phyloP scores from a whole-genome alignment of 2,113 vertebrate species.

The Anser cygnoides region DNA sequence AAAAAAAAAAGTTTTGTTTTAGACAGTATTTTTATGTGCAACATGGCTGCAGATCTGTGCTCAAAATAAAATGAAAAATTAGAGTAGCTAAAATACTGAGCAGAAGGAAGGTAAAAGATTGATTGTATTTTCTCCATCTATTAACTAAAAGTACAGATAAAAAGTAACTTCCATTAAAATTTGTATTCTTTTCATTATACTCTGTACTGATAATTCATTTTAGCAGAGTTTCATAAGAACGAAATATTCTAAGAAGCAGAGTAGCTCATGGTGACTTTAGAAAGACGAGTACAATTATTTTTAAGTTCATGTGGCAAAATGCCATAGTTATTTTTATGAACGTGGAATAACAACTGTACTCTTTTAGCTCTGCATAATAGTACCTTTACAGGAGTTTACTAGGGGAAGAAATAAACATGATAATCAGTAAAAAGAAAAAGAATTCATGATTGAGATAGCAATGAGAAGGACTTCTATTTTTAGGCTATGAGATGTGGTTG shows the following conservation, averaged over 20 bases:
- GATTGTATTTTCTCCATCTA: background rate
- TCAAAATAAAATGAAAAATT: background rate
- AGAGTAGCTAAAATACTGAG: background rate
- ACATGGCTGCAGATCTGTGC: background rate
- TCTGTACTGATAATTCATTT: background rate
- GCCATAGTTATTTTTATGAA: background rate
- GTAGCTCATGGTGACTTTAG: background rate
- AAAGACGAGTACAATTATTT: background rate
- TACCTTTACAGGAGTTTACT: background rate
- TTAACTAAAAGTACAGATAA: background rate
- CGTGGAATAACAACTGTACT: background rate
- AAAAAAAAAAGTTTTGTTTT: background rate
- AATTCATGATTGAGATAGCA: background rate
- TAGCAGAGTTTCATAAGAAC: background rate
- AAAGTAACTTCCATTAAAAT: background rate
- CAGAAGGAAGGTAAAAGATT: background rate
- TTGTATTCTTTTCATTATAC: background rate
- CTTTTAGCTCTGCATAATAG: background rate
- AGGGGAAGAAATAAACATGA: no score
- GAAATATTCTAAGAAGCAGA: background rate
- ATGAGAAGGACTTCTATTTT: background rate
- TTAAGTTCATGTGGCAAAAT: background rate
- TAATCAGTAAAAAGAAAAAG: background rate
- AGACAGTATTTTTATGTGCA: background rate
- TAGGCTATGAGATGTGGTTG: background rate